Base-by-base conservation (phyloP, 2,888 invertebrate genomes). In the Polietes domitor region DNA sequence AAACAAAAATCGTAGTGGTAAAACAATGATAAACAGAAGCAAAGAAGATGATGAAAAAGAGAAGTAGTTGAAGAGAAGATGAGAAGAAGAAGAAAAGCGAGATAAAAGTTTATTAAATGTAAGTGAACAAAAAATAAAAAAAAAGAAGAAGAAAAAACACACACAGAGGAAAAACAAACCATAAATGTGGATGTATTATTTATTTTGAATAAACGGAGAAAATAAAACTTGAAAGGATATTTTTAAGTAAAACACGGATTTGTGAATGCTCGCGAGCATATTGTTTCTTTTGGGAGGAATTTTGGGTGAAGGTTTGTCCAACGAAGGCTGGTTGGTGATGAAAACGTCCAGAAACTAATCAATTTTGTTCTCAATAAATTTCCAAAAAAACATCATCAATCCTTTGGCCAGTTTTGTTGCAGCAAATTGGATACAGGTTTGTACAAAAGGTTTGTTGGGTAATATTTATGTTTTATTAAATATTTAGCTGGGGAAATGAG, bases 171-270 rank as follows among this genome's bases (percentile, higher is more conserved):
- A 80, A 71, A 47, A 83, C 58, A 63, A 76, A 80, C 53, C 75
- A 75, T 78, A 81, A 81, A 78, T 84, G 73, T 84, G 84, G 78
- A 84, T 84, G 84, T 84, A 84, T 84, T 84, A 84, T 84, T 84
- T 84, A 84, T 84, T 84, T 84, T 84, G 84, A 84, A 84, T 84
- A 84, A 84, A 73, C 68, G 81, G 76, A 81, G 68, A 68, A 68
- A 68, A 68, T 68, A 68, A 84, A 84, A 84, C 77, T 78, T 78
- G 81, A 84, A 81, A 83, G 61, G 68, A 84, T 81, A 84, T 81
- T 84, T 84, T 80, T 81, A 84, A 81, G 78, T 79, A 79, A 78
- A 73, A 75, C 68, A 15, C 43, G 68, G n/a, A 61, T 7, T 28
- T 55, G 19, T 55, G 26, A 37, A 9, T 12, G n/a, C 28, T 28